Evolutionary conservation across 2,888 invertebrate genomes (phyloP), one percentile per base, ranked within the genome.

Genomic region (Neocrepidodera transversa): DNA sequence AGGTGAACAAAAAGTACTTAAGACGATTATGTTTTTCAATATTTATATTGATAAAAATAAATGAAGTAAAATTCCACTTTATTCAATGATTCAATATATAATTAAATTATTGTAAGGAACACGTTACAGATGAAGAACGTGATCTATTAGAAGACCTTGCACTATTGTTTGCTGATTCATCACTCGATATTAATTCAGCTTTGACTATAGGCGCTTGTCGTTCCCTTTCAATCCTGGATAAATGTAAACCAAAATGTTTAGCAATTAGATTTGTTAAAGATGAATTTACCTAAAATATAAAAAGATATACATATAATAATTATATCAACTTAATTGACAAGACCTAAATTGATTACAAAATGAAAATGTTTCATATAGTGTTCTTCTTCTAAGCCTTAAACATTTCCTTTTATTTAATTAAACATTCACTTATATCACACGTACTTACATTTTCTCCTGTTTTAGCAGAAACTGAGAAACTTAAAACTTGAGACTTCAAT

Each of bases 221-320:
- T 73, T 90, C 90, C 69, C 86, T 82, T 68, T 90, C 88, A 11
- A 84, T 83, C 71, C 84, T 85, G 14, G 86, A 84, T 60, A 90
- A 76, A 64, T 84, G 83, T 14, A 91, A 80, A 10, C 87, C 87
- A 20, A 90, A 78, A 64, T 87, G 82, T 70, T 86, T 86, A 1
- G 90, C 88, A 8, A 91, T 87, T 43, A 93, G 78, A 70, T 85
- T 87, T 63, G 88, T 87, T 73, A 93, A 87, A 32, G 84, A 81
- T 7, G 81, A 75, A 67, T 85, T 85, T 1, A 90, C 85, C 89
- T 89, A 76, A 60, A 81, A 77, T 57, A 30, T 23, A 10, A 1
- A 36, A n/a, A n/a, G n/a, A 20, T 7, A 35, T 26, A 18, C n/a
- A 28, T 0, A 2, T 17, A 18, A 17, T 17, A 17, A 16, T 16